Evolutionary conservation across 2,888 invertebrate species (phyloP), one percentile per base, ranked within the genome.

Genomic region (Autographa gamma): DNA sequence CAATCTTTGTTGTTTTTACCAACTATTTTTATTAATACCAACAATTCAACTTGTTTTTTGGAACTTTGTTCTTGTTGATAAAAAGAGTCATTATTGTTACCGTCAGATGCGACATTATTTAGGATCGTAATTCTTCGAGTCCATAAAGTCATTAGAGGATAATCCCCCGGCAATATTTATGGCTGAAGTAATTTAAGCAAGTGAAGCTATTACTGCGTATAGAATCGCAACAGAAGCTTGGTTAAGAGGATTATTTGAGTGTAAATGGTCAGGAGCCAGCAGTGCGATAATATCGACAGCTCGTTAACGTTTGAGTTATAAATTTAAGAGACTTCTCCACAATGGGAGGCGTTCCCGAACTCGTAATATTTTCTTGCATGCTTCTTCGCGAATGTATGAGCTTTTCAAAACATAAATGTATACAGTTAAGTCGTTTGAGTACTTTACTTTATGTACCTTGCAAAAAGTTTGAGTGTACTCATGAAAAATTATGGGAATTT

Each of bases 291-390:
- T 89, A 94, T 93, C 93, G 80, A 82, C 69, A 74, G 80, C 92
- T 95, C 92, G 93, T 95, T 94, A 94, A 89, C 87, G 91, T 88
- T 85, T 83, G 86, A 92, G 90, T 91, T 92, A 91, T 94, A 93
- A 90, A 93, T 93, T 93, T 92, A 86, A 89, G 85, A 89, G 85
- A 82, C 84, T 79, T 83, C 80, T 78, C 85, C 81, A 93, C 93
- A 94, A 93, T 92, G 88, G 90, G 79, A 82, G 90, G 92, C 87
- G 90, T 88, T 88, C 83, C 79, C 79, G 65, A 79, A 79, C 81
- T 85, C 79, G 85, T 82, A 84, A 85, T 82, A 73, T 81, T 84
- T 81, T 79, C 76, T 71, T 77, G 61, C 72, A 76, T 54, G 69
- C 70, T 56, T 60, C 69, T 64, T 43, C 66, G 67, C 65, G 48